Conservation (phyloP, 2,888 invertebrate genomes). For the Sinhomidia bicolor region DNA sequence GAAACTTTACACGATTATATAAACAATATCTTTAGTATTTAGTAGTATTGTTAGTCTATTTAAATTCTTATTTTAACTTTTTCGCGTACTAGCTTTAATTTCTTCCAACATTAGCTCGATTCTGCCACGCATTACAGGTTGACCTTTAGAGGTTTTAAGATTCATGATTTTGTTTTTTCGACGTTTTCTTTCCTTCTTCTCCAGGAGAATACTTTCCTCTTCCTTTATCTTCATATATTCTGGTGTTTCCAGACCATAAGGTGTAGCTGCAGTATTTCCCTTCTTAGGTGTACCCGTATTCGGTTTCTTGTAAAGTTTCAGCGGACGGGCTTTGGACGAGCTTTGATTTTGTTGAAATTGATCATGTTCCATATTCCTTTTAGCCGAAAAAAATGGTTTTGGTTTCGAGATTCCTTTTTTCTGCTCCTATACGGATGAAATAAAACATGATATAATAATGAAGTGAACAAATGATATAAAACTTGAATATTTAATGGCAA, state of each 20-base stretch:
- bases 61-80: too few relatives aligned
- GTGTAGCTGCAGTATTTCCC: background rate
- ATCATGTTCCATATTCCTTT: background rate
- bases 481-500: too few relatives aligned
- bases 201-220: slow-evolving; percentile 1
- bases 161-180: slow-evolving; percentile 85
- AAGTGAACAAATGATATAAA: too few relatives aligned
- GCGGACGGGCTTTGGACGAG: background rate
- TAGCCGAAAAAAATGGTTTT: background rate
- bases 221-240: slow-evolving; percentile 55
- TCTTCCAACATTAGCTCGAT: slow-evolving; percentile 90
- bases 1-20: too few relatives aligned
- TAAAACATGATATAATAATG: too few relatives aligned
- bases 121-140: slow-evolving; percentile 92
- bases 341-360: background rate
- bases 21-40: too few relatives aligned
- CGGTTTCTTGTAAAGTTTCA: background rate
- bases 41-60: too few relatives aligned
- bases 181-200: slow-evolving; percentile 84
- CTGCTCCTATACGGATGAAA: too few relatives aligned
- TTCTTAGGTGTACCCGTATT: background rate
- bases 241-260: slow-evolving; percentile 1
- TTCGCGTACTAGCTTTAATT: slow-evolving; percentile 84
- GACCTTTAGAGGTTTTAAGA: slow-evolving; percentile 90
- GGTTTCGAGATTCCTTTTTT: background rate